Evolutionary conservation across 1,140 invertebrate genomes (phyloP), one percentile per base, ranked within the genome.

Genomic region (Drosophila azteca): DNA sequence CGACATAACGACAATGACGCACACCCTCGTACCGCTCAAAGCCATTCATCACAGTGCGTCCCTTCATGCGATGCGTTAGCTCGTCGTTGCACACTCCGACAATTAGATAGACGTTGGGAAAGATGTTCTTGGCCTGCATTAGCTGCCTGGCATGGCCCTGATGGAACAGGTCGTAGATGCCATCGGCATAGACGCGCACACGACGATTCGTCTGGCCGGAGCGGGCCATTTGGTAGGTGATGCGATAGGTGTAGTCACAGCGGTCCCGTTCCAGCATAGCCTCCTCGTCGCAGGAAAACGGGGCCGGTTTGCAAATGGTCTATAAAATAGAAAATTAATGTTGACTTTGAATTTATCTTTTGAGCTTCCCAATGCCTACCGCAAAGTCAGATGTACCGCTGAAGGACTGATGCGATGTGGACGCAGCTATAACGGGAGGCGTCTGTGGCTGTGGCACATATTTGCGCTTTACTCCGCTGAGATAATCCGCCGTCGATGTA

Each of bases 1-100:
- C 99, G 6, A 99, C 99, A 92, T 99, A 99, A 87, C 99, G 95
- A 93, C 99, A 99, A 93, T 99, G 99, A 71, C 98, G 93, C 5
- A 99, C 95, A 7, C 97, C 97, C 92, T 99, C 98, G 92, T 99
- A 99, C 52, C 99, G 94, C 93, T 99, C 99, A 29, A 93, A 92
- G 91, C 99, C 99, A 45, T 95, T 98, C 97, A 99, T 99, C 1
- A 99, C 99, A 6, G 99, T 99, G 69, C 97, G 94, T 9, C 99
- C 99, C 93, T 99, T 99, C 91, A 96, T 96, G 71, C 93, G 94
- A 92, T 98, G 97, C 60, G 98, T 99, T 41, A 98, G 92, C 15
- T 94, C 93, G 92, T 99, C 98, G 90, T 95, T 98, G 93, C 97
- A 98, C 49, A 99, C 97, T 94, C 99, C 99, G 81, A 99, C 98